phyloP scores from a whole-genome alignment of 2,797 vertebrate species.

The Rhyacichthys aspro region DNA sequence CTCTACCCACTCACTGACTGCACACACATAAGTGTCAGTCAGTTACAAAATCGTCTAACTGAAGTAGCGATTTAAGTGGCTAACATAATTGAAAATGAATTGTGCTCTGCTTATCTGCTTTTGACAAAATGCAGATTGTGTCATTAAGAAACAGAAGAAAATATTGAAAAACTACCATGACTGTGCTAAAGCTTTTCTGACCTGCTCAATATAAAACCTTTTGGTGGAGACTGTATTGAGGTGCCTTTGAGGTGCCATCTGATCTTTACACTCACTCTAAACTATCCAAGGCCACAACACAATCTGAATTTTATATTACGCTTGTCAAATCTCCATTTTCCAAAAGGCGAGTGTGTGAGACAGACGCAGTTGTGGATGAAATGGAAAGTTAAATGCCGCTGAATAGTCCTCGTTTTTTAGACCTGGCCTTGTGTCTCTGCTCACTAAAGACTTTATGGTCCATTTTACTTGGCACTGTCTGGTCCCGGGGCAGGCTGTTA shows the following conservation, averaged over 20 bases:
- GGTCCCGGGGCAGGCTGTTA: slow-evolving; percentile 40
- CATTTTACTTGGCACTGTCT: slow-evolving; percentile 58
- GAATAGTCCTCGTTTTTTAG: slow-evolving; percentile 3
- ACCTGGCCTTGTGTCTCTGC: slow-evolving; percentile 21
- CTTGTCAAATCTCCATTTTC: slow-evolving; percentile 22
- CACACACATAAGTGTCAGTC: too few species aligned
- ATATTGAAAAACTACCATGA: too few species aligned
- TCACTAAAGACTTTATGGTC: slow-evolving; percentile 54
- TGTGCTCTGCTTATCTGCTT: too few species aligned
- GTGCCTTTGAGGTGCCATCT: background rate
- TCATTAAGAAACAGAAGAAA: too few species aligned
- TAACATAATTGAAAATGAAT: too few species aligned
- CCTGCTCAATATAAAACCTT: too few species aligned
- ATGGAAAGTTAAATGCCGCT: slow-evolving; percentile 16
- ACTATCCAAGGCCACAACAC: background rate
- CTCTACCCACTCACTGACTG: too few species aligned
- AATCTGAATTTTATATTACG: background rate
- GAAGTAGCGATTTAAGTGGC: too few species aligned
- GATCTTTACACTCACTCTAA: slow-evolving; percentile 1
- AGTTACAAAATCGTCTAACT: too few species aligned
- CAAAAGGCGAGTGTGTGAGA: background rate
- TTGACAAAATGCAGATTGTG: too few species aligned
- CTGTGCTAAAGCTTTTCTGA: too few species aligned
- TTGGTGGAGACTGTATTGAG: too few species aligned
- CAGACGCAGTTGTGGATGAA: background rate